Evolutionary conservation across 2,113 vertebrate genomes (phyloP).

Genomic region (Erinaceus europaeus): DNA sequence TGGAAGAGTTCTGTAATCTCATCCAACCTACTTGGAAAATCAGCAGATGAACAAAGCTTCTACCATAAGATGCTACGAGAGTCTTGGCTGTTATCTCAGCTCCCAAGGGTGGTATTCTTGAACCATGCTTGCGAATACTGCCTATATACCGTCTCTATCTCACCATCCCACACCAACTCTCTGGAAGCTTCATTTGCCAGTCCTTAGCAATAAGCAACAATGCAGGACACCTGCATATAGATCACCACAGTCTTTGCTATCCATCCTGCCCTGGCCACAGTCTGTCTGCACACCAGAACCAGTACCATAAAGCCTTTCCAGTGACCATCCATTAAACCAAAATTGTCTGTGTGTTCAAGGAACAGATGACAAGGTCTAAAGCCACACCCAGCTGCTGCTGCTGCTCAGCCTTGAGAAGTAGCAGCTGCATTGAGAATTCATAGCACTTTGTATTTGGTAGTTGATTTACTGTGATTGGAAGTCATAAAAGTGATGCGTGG

Average conservation of each 20-base stretch:
- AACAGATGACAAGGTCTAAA: not conserved
- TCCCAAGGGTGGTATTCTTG: not conserved
- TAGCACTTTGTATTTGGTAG: conserved; percentile 11
- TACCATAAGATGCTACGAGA: not conserved
- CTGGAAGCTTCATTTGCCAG: not conserved
- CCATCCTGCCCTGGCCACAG: not conserved
- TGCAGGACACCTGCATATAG: not conserved
- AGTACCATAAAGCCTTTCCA: not conserved
- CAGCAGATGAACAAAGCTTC: not conserved
- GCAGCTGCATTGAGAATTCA: conserved; percentile 35
- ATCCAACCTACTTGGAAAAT: not conserved
- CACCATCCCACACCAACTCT: not conserved
- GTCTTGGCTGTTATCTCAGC: not conserved
- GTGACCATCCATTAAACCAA: not conserved
- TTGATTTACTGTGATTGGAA: conserved; percentile 55
- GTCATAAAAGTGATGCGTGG: conserved; percentile 51
- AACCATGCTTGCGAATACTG: not conserved
- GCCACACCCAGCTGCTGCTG: not conserved
- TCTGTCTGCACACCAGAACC: not conserved
- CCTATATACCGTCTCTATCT: not conserved
- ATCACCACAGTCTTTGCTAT: not conserved
- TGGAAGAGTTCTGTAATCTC: not conserved
- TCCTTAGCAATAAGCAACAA: not conserved
- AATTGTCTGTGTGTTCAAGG: not conserved
- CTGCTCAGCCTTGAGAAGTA: not conserved